phyloP scores from a whole-genome alignment of 2,113 vertebrate species.

The Aleadryas rufinucha region DNA sequence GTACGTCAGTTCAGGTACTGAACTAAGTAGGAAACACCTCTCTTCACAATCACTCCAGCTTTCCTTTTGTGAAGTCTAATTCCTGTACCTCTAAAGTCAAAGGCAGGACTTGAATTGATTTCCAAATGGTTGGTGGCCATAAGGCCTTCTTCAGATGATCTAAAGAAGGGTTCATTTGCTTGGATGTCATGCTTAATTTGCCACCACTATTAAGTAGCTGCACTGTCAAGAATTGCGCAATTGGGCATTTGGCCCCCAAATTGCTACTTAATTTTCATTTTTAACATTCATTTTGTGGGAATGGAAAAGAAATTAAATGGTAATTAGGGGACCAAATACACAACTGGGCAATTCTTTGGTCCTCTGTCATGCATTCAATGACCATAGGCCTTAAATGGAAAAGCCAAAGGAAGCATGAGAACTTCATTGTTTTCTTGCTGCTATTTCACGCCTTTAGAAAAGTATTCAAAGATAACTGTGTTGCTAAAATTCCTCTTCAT shows the following conservation, averaged over 20 bases:
- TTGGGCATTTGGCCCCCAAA: constrained; percentile 23
- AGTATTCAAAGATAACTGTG: background rate
- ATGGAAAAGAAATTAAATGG: constrained; percentile 56
- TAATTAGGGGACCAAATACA: constrained; percentile 39
- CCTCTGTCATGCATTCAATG: background rate
- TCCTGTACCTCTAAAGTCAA: background rate
- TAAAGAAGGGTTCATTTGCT: constrained; percentile 19
- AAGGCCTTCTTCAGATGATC: background rate
- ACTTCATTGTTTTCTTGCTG: background rate
- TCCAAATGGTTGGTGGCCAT: background rate
- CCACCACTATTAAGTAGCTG: background rate
- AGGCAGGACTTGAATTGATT: background rate
- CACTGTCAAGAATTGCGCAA: background rate
- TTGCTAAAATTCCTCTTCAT: background rate
- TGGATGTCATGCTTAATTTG: constrained; percentile 41
- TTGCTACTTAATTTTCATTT: constrained; percentile 55
- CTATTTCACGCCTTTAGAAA: background rate
- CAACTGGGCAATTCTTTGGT: background rate
- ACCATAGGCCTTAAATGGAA: background rate
- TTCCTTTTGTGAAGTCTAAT: background rate
- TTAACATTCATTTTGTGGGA: constrained; percentile 46
- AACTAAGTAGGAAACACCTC: background rate
- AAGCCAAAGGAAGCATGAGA: background rate
- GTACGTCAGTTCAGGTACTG: background rate
- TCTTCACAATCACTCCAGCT: background rate